Evolutionary conservation across 2,888 invertebrate species (phyloP).

Genomic region (Tanytarsus gracilentus): DNA sequence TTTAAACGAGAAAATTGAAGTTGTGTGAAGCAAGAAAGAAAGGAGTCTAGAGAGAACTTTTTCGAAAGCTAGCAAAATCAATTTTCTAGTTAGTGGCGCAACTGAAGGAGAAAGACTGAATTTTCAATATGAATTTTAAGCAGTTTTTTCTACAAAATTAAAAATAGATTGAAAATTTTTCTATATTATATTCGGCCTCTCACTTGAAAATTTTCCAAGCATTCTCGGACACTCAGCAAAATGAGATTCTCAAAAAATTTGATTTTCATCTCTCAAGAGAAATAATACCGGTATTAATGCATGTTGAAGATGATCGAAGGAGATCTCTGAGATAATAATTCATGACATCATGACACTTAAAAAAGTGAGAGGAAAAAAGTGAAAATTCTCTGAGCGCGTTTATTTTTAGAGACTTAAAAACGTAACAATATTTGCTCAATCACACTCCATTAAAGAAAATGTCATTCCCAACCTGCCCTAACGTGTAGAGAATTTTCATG

Average conservation of each 20-base stretch:
- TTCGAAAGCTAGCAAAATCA: background rate
- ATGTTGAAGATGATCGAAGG: no score
- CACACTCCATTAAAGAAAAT: no score
- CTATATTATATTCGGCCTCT: background rate
- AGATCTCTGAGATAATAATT: no score
- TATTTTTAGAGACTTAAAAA: no score
- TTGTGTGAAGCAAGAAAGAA: background rate
- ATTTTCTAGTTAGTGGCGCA: constrained; percentile 28
- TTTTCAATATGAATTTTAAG: background rate
- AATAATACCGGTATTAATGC: no score
- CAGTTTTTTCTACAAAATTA: constrained; percentile 21
- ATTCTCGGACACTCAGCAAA: background rate
- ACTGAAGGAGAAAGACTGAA: constrained; percentile 26
- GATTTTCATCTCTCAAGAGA: no score
- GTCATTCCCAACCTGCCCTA: background rate
- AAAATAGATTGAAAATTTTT: constrained; percentile 19
- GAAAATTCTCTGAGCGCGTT: no score
- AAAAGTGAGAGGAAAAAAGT: no score
- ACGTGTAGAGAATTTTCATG: background rate
- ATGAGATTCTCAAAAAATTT: no score
- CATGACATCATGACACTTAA: no score
- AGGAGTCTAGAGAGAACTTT: background rate
- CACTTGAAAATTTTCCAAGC: background rate
- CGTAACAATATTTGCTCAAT: no score
- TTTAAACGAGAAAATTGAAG: background rate